phyloP scores from a whole-genome alignment of 2,888 invertebrate genomes.

The Lamproptera curius region DNA sequence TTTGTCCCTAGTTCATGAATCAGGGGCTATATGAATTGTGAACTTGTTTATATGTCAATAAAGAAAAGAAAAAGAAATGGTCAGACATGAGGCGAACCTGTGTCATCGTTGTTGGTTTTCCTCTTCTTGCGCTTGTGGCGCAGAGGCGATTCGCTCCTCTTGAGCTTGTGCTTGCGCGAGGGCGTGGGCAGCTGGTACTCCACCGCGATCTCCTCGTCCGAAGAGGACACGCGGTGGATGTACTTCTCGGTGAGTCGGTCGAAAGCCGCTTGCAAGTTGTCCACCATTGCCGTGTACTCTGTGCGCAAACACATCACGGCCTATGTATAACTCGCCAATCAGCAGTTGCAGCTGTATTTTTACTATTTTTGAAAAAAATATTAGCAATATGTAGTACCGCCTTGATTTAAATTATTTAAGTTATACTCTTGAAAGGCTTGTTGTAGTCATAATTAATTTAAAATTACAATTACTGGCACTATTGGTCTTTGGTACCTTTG shows the following conservation, averaged over 20 bases:
- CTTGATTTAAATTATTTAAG: too few species aligned
- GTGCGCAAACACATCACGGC: too few species aligned
- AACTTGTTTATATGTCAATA: not conserved
- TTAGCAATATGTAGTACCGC: too few species aligned
- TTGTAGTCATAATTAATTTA: too few species aligned
- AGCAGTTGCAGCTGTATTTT: too few species aligned
- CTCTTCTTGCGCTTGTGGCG: conserved; percentile 61
- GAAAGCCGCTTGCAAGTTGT: conserved; percentile 89
- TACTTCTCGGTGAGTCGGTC: conserved; percentile 90
- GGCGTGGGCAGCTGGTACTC: conserved; percentile 79
- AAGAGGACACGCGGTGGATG: conserved; percentile 87
- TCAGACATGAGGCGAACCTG: conserved; percentile 13
- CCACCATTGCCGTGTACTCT: conserved; percentile 94
- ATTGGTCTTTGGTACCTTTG: too few species aligned
- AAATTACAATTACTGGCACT: too few species aligned
- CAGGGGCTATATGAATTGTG: not conserved
- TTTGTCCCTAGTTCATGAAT: too few species aligned
- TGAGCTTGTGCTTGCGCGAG: conserved; percentile 64
- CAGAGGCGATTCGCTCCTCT: conserved; percentile 54
- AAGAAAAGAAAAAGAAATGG: not conserved
- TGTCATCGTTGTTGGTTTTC: conserved; percentile 53
- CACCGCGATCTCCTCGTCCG: conserved; percentile 86
- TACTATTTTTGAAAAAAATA: too few species aligned
- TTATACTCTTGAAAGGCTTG: too few species aligned
- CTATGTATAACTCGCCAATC: too few species aligned